Conservation (phyloP, 2,888 invertebrate genomes). For the Latrodectus hesperus region DNA sequence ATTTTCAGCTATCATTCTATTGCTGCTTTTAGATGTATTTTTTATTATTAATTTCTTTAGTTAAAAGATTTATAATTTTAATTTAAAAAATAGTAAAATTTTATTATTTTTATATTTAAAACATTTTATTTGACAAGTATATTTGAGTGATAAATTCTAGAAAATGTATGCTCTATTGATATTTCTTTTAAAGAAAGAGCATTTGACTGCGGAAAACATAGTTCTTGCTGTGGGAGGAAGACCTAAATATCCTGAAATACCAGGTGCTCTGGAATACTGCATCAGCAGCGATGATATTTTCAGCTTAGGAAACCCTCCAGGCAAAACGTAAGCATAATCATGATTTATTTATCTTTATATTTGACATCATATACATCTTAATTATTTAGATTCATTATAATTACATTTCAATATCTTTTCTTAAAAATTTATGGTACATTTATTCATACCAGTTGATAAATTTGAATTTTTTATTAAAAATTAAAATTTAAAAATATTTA, state of each 20-base stretch:
- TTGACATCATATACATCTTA: background rate
- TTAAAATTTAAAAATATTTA: too few species aligned
- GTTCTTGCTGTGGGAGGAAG: conserved; percentile 78
- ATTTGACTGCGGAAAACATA: conserved; percentile 76
- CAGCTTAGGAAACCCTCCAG: conserved; percentile 77
- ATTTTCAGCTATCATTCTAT: too few species aligned
- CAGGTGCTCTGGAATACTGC: conserved; percentile 77
- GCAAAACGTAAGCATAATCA: conserved; percentile 75
- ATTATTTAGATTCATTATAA: background rate
- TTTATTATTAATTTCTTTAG: too few species aligned
- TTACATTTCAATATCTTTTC: background rate
- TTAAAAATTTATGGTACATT: background rate
- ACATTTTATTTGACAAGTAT: conserved; percentile 15
- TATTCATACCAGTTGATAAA: background rate
- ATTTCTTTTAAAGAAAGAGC: conserved; percentile 71
- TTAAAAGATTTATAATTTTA: too few species aligned
- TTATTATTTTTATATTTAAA: conserved; percentile 76
- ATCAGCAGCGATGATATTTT: conserved; percentile 80
- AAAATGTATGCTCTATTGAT: background rate
- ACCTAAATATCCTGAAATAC: conserved; percentile 77
- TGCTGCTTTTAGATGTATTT: too few species aligned
- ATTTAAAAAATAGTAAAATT: conserved; percentile 76
- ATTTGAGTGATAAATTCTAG: conserved; percentile 8
- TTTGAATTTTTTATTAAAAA: background rate
- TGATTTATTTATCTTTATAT: background rate